Base-by-base conservation (phyloP, 1,140 invertebrate genomes). In the Lasioglossum albipes region DNA sequence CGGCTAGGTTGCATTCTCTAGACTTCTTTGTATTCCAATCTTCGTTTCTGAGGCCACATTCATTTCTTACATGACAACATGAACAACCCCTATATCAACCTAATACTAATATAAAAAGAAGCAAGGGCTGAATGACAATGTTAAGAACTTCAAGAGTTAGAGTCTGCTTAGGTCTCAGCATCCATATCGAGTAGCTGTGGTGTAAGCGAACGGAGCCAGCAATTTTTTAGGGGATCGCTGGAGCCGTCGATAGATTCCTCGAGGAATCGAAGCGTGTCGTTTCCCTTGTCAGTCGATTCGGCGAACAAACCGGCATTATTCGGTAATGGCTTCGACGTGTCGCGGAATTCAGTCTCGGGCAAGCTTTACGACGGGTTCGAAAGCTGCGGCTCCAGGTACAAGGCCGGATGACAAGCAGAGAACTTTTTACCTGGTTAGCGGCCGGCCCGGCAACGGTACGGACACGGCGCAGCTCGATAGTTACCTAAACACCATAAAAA, bases 401-500 rank as follows among this genome's bases (percentile, higher is more conserved):
- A n/a, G n/a, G 22, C n/a, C 79, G 12, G 65, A 67, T 54, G 79
- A 75, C 79, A 13, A 42, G 18, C 78, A 27, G 22, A 49, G 42
- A 22, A 27, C 82, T 54, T 79, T 81, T 88, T 89, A 89, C 86
- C 87, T 87, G 86, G 68, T 84, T 79, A 69, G 65, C 57, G 52
- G 10, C 2, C 45, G 45, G 45, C 45, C 13, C 36, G 36, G 36
- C 36, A 36, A 36, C 5, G 16, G 52, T n/a, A 79, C 41, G 59
- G 52, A 36, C 45, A 49, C 68, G 67, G 7, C 36, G 77, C 71
- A 67, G 75, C 66, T 73, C 80, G 81, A 85, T 86, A 87, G 81
- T 79, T 88, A 87, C 87, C 89, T 89, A 91, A 92, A 92, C 88
- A 89, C 89, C 91, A 85, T 93, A 93, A 93, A 93, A 91, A 93